Conservation (phyloP, 2,113 vertebrate genomes). For the Gallinago undulata region DNA sequence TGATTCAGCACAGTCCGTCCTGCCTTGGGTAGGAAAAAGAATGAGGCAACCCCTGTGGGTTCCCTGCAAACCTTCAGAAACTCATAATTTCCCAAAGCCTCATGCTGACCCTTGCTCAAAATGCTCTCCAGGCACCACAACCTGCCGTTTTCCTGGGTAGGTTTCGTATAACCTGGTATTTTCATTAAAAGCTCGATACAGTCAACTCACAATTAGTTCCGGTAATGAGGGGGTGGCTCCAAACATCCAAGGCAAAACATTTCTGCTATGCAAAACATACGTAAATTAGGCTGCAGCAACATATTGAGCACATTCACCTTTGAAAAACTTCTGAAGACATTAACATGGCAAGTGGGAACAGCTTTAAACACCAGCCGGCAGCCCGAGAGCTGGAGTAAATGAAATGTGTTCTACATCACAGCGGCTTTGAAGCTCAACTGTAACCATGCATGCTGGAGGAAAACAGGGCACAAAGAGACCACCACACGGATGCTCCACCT, state of each 20-base stretch:
- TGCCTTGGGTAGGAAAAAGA: not conserved
- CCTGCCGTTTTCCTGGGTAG: too few species aligned
- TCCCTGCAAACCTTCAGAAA: not conserved
- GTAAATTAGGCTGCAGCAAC: not conserved
- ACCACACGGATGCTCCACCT: too few species aligned
- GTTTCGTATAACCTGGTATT: too few species aligned
- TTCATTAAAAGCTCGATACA: not conserved
- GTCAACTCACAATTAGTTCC: not conserved
- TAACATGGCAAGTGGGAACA: not conserved
- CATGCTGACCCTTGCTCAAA: not conserved
- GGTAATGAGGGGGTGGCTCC: not conserved
- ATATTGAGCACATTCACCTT: not conserved
- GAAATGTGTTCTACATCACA: not conserved
- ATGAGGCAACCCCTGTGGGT: accelerated
- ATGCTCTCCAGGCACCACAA: not conserved
- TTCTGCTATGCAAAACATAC: not conserved
- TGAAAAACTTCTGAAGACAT: not conserved
- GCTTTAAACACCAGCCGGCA: not conserved
- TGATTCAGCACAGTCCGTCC: not conserved
- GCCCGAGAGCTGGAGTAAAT: not conserved
- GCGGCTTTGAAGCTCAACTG: not conserved
- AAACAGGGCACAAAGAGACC: not conserved
- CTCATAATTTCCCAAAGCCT: not conserved
- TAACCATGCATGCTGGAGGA: not conserved
- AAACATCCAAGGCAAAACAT: not conserved